Conservation (phyloP, 2,113 vertebrate species). For the Amblyornis subalaris region DNA sequence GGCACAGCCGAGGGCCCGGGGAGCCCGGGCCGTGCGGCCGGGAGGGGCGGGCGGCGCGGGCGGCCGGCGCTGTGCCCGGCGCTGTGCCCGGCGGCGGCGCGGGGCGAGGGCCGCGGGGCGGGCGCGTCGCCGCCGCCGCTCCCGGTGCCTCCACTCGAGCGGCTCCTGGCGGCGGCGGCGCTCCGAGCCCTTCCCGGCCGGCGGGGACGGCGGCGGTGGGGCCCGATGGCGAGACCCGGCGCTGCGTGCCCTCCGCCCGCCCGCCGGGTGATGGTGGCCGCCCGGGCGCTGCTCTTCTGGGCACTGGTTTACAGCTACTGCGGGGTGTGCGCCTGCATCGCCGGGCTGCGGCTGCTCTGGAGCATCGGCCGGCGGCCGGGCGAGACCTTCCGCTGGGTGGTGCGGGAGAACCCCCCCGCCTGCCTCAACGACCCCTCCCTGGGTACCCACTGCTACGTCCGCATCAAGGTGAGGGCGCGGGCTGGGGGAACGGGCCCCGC, state of each 20-base stretch:
- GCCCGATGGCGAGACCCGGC: slow-evolving; percentile 82
- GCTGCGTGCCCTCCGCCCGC: slow-evolving; percentile 67
- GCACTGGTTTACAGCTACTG: slow-evolving; percentile 85
- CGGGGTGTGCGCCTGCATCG: slow-evolving; percentile 79
- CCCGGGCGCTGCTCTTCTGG: slow-evolving; percentile 85
- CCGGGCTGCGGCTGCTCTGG: slow-evolving; percentile 91
- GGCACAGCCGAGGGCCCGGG: background rate
- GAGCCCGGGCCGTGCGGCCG: background rate
- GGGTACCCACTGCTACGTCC: slow-evolving; percentile 95
- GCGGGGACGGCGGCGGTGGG: background rate
- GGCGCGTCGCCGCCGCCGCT: too few relatives aligned
- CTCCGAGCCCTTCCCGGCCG: too few relatives aligned
- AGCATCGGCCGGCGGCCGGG: slow-evolving; percentile 82
- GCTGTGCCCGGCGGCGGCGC: background rate
- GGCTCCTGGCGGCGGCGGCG: too few relatives aligned
- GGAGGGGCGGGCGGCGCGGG: background rate
- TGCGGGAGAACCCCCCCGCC: slow-evolving; percentile 83
- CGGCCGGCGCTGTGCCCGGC: background rate
- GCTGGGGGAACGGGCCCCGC: background rate
- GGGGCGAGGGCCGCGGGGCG: too few relatives aligned
- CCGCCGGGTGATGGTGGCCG: slow-evolving; percentile 71
- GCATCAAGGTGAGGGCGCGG: slow-evolving; percentile 85
- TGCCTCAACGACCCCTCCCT: slow-evolving; percentile 91
- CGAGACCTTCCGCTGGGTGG: slow-evolving; percentile 82
- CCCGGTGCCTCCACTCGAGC: too few relatives aligned